Percentiles rank a stretch among this genome's conserved stretches.
phyloP scores from a whole-genome alignment of 2,797 vertebrate genomes.

The Bradypus variegatus region DNA sequence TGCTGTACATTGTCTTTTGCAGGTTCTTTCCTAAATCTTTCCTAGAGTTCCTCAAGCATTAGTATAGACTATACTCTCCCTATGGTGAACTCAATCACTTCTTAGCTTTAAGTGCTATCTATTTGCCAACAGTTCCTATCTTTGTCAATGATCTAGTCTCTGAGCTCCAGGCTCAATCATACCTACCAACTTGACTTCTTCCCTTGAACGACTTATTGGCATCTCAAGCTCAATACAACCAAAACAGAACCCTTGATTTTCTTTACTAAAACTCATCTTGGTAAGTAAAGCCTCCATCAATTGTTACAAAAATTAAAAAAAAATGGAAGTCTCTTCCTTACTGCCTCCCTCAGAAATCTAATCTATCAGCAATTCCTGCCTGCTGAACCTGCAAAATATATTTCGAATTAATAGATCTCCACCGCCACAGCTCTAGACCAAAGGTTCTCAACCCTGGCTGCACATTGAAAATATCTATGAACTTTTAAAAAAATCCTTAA shows the following conservation, averaged over 20 bases:
- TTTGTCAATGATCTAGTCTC: background rate
- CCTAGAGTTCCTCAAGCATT: background rate
- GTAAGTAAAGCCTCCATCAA: background rate
- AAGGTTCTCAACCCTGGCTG: background rate
- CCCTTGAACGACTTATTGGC: background rate
- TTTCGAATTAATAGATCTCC: background rate
- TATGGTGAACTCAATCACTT: background rate
- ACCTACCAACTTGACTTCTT: background rate
- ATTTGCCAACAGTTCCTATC: background rate
- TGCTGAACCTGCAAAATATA: background rate
- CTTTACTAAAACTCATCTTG: background rate
- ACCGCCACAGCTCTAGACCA: background rate
- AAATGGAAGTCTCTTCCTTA: background rate
- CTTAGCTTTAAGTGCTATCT: background rate
- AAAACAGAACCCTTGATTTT: slow-evolving; percentile 7
- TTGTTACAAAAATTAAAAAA: background rate
- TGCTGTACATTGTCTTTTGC: background rate
- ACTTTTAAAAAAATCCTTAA: background rate
- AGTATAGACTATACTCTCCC: background rate
- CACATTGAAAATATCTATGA: background rate
- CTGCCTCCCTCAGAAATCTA: background rate
- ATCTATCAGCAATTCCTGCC: background rate
- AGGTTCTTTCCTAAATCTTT: background rate
- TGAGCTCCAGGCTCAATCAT: background rate
- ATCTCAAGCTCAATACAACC: background rate